phyloP scores from a whole-genome alignment of 2,113 vertebrate species.

The Arothron firmamentum region DNA sequence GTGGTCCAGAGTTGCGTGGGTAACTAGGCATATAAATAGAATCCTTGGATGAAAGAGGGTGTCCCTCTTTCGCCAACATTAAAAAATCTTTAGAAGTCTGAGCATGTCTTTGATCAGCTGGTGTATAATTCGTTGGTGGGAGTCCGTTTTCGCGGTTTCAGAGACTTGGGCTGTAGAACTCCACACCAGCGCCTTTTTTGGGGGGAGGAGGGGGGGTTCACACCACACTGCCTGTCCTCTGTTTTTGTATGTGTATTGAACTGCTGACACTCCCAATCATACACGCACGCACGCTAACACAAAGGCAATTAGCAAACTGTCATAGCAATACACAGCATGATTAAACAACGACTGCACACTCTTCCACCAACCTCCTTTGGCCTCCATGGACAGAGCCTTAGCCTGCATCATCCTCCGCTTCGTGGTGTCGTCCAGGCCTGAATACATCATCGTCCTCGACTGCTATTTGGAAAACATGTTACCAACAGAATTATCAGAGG shows the following conservation, averaged over 20 bases:
- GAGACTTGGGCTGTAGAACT: conserved; percentile 27
- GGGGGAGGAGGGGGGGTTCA: no score
- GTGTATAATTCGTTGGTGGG: conserved; percentile 43
- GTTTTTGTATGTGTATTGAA: conserved; percentile 16
- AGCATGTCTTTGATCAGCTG: conserved; percentile 63
- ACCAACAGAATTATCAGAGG: neutral
- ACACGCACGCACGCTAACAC: no score
- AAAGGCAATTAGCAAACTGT: neutral
- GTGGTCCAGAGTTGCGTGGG: conserved; percentile 60
- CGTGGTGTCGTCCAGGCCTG: conserved; percentile 43
- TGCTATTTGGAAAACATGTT: conserved; percentile 6
- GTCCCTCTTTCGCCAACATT: conserved; percentile 32
- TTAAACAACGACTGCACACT: neutral
- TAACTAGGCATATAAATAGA: conserved; percentile 72
- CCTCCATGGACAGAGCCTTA: conserved; percentile 67
- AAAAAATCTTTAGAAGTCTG: conserved; percentile 35
- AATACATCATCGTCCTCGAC: conserved; percentile 57
- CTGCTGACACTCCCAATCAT: no score
- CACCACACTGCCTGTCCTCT: no score
- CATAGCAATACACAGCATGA: conserved; percentile 1
- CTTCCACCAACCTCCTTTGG: conserved; percentile 60
- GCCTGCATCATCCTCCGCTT: conserved; percentile 71
- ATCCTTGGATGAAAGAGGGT: conserved; percentile 54
- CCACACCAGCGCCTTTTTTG: neutral
- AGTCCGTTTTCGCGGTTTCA: conserved; percentile 65